Conservation (phyloP, 2,797 vertebrate genomes). For the Eupleurogrammus muticus region DNA sequence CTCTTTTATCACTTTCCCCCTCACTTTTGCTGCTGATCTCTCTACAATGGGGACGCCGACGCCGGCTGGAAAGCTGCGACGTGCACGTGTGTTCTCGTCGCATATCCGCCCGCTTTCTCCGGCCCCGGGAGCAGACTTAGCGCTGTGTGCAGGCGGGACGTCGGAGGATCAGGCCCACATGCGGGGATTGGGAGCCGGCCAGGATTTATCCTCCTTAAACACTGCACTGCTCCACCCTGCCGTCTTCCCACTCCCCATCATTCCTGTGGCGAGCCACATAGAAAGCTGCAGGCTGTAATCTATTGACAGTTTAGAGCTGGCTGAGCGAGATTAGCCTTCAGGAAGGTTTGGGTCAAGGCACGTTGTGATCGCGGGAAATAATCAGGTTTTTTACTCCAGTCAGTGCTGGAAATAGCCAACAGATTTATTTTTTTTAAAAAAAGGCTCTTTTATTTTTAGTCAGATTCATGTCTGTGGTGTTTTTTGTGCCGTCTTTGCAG, state of each 20-base stretch:
- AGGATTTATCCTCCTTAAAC: conserved; percentile 65
- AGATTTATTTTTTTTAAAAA: background rate
- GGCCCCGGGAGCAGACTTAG: conserved; percentile 30
- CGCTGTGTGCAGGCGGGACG: conserved; percentile 39
- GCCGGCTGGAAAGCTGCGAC: conserved; percentile 13
- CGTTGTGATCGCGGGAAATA: conserved; percentile 14
- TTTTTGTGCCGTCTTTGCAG: conserved; percentile 7
- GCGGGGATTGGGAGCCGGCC: conserved; percentile 66
- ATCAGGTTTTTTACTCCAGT: conserved; percentile 26
- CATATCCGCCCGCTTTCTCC: conserved; percentile 10
- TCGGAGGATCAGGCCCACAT: conserved; percentile 61
- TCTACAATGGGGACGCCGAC: conserved; percentile 9
- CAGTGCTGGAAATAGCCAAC: background rate
- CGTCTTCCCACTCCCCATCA: conserved; percentile 55
- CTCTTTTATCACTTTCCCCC: conserved; percentile 1
- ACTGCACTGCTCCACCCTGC: conserved; percentile 71
- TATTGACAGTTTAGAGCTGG: conserved; percentile 60
- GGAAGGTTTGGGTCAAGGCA: conserved; percentile 39
- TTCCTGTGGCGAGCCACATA: conserved; percentile 72
- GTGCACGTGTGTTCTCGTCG: conserved; percentile 9
- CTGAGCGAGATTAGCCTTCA: conserved; percentile 53
- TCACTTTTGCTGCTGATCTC: background rate
- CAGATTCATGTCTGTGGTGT: conserved; percentile 7
- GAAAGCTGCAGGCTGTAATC: conserved; percentile 68
- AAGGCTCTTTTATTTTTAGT: background rate